Evolutionary conservation across 2,888 invertebrate genomes (phyloP).

Genomic region (Sclerodermus sp.): DNA sequence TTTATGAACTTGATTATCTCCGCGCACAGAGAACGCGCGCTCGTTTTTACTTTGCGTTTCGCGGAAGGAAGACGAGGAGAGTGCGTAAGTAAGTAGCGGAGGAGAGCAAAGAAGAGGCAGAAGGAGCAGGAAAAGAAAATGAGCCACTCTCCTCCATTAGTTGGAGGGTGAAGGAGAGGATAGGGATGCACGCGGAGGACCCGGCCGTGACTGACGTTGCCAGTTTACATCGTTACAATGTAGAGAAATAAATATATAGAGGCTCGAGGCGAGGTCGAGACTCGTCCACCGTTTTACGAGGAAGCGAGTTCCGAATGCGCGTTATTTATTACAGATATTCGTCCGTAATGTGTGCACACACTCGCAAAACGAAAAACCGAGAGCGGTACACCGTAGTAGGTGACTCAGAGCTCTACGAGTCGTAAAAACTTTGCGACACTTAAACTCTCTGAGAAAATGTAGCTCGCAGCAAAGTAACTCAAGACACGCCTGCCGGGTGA

Average conservation of each 20-base stretch:
- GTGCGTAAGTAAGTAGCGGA: too few relatives aligned
- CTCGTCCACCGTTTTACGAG: constrained; percentile 37
- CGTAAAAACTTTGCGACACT: constrained; percentile 16
- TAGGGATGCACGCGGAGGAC: too few relatives aligned
- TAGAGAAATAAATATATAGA: constrained; percentile 14
- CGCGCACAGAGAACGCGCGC: too few relatives aligned
- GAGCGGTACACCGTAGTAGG: constrained; percentile 11
- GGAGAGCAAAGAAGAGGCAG: constrained; percentile 18
- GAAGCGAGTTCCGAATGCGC: constrained; percentile 29
- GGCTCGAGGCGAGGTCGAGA: constrained; percentile 2
- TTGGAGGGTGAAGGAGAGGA: too few relatives aligned
- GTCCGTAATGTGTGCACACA: constrained; percentile 31
- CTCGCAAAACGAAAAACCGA: constrained; percentile 25
- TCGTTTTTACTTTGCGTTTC: too few relatives aligned
- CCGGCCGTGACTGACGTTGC: constrained; percentile 17
- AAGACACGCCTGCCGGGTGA: too few relatives aligned
- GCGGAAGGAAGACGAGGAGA: too few relatives aligned
- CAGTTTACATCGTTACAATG: constrained; percentile 18
- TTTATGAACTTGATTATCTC: too few relatives aligned
- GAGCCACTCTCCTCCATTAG: too few relatives aligned
- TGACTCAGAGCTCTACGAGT: constrained; percentile 14
- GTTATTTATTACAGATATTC: constrained; percentile 47
- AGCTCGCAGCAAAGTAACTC: background rate
- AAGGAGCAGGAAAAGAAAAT: constrained; percentile 17
- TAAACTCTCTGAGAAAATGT: constrained; percentile 3